Evolutionary conservation across 1,140 invertebrate species (phyloP), one percentile per base, ranked within the genome.

Genomic region (Platyscapa corneri): DNA sequence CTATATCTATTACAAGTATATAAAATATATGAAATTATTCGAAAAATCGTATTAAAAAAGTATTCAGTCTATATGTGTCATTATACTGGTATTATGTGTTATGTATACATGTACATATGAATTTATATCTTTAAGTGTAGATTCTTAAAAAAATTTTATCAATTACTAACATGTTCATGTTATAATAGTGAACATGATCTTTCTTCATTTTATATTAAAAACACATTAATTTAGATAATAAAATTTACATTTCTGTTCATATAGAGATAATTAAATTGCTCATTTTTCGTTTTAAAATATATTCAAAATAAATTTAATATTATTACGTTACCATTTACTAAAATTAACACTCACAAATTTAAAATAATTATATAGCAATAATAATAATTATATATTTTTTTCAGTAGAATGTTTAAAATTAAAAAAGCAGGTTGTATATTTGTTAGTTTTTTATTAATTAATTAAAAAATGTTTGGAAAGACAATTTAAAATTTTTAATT

Each of bases 81-180:
- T 34, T 23, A 18, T 72, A 34, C 12, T 37, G 18, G 18, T 23
- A 77, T 77, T 77, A 49, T n/a, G n/a, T n/a, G n/a, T n/a, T n/a
- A n/a, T n/a, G n/a, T n/a, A n/a, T n/a, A n/a, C n/a, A n/a, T n/a
- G n/a, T n/a, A n/a, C n/a, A n/a, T n/a, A n/a, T n/a, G n/a, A n/a
- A n/a, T 77, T 53, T 46, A 70, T n/a, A 42, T 56, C 77, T 27
- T 37, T 5, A 60, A 1, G 60, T 60, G 39, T 65, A n/a, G 46
- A 42, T 81, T 67, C 64, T 70, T 81, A 70, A 81, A n/a, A 81
- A 49, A 39, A 67, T 81, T 65, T 20, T 64, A 32, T 81, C 49
- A 81, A 81, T 30, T 67, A 53, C 64, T 46, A 39, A 80, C 49
- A 49, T 80, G 64, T 67, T 39, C 37, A 80, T n/a, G 37, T 42